Conservation (phyloP, 2,797 vertebrate genomes). For the Mus spretus region DNA sequence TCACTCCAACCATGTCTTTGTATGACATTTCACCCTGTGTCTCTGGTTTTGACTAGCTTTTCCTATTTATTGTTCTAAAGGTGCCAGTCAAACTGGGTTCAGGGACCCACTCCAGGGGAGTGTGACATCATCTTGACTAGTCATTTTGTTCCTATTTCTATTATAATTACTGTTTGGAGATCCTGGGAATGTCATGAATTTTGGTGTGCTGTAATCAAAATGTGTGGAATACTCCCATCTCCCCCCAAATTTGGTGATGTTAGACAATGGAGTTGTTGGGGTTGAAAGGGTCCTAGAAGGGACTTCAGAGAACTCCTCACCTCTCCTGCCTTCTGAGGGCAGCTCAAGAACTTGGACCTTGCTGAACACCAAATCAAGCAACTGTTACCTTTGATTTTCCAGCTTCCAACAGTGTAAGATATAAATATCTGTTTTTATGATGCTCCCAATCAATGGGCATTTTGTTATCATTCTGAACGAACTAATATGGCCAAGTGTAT, state of each 20-base stretch:
- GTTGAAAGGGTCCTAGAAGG: not conserved
- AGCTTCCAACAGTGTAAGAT: not conserved
- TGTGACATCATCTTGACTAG: not conserved
- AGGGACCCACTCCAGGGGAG: not conserved
- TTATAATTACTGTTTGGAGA: slow-evolving; percentile 1
- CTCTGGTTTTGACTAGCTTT: not conserved
- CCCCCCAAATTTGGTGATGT: not conserved
- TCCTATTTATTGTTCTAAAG: not conserved
- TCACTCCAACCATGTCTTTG: not conserved
- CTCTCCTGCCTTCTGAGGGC: not conserved
- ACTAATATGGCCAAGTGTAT: not conserved
- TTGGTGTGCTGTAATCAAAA: not conserved
- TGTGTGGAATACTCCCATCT: not conserved
- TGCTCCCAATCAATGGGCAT: not conserved
- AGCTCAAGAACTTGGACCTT: not conserved
- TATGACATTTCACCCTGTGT: not conserved
- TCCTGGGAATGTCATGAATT: slow-evolving; percentile 13
- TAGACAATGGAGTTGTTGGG: not conserved
- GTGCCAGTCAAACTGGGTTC: not conserved
- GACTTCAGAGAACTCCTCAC: not conserved
- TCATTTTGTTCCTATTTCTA: not conserved
- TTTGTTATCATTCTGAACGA: not conserved
- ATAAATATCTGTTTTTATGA: not conserved
- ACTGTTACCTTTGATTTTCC: not conserved
- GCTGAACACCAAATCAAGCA: not conserved